A percentile compares a stretch with the other conserved stretches of the same genome.
Evolutionary conservation across 1,140 invertebrate genomes (phyloP).

Genomic region (Oncopodura yosiiana): DNA sequence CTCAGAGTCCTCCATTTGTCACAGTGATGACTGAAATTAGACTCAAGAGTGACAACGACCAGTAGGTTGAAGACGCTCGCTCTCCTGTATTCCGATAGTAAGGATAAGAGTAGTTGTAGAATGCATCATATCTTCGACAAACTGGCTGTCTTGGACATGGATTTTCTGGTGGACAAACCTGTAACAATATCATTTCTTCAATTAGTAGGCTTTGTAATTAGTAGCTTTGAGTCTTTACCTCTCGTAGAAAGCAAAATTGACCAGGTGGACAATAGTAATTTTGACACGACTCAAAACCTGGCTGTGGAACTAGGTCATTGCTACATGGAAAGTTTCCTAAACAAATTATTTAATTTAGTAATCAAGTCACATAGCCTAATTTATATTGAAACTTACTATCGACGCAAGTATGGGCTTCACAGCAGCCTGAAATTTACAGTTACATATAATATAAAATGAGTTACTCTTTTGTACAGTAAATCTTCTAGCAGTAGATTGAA

Average conservation of each 20-base stretch:
- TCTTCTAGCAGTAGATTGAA: background rate
- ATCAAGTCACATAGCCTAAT: background rate
- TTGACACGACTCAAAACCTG: constrained; percentile 15
- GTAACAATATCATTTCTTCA: background rate
- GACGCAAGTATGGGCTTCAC: background rate
- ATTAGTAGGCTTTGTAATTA: background rate
- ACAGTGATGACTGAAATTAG: too few species aligned
- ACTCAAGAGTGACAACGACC: too few species aligned
- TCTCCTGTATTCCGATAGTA: too few species aligned
- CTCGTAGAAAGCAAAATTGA: constrained; percentile 25
- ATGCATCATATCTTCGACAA: constrained; percentile 1
- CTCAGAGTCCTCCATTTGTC: too few species aligned
- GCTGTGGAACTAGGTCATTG: constrained; percentile 15
- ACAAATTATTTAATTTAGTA: background rate
- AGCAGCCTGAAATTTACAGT: background rate
- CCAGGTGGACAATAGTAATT: constrained; percentile 17
- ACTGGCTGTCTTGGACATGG: constrained; percentile 5
- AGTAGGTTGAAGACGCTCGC: too few species aligned
- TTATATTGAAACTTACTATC: background rate
- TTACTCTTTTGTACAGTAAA: background rate
- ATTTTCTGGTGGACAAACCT: constrained; percentile 26
- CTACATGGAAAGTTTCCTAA: constrained; percentile 28
- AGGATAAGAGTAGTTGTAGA: background rate
- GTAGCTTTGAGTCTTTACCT: constrained; percentile 14
- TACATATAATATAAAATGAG: background rate